Conservation (phyloP, 2,797 vertebrate species). For the Sciurus vulgaris region DNA sequence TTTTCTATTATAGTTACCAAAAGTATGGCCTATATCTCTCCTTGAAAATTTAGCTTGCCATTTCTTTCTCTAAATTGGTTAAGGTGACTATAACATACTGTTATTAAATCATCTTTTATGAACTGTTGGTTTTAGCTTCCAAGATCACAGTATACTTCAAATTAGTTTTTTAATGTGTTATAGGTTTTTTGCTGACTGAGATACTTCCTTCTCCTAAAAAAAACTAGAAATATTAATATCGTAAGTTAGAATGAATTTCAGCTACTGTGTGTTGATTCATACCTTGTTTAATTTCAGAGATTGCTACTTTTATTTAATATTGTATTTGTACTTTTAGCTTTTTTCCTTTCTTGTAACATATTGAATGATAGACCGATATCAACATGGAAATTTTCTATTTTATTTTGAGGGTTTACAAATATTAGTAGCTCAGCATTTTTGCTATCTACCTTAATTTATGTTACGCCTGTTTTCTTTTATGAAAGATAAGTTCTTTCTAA, state of each 20-base stretch:
- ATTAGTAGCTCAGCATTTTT: constrained; percentile 39
- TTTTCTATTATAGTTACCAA: constrained; percentile 25
- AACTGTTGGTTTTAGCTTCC: background rate
- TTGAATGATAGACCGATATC: background rate
- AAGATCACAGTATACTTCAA: constrained; percentile 23
- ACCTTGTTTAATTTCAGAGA: constrained; percentile 37
- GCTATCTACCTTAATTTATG: background rate
- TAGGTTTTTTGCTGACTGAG: constrained; percentile 1
- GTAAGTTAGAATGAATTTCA: constrained; percentile 11
- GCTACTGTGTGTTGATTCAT: background rate
- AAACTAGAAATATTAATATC: constrained; percentile 40
- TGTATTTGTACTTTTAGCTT: background rate
- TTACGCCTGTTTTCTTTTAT: background rate
- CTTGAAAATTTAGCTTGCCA: background rate
- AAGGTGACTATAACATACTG: background rate
- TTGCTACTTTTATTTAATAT: background rate
- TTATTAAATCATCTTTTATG: background rate
- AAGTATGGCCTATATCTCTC: background rate
- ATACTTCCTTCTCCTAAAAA: background rate
- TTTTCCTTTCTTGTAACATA: background rate
- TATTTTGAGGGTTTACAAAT: constrained; percentile 34
- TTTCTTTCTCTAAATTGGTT: constrained; percentile 13
- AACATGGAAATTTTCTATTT: constrained; percentile 60
- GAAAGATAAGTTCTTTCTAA: background rate
- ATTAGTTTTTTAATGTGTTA: background rate